Evolutionary conservation across 2,797 vertebrate species (phyloP).

Genomic region (Pangasius larnaudii): DNA sequence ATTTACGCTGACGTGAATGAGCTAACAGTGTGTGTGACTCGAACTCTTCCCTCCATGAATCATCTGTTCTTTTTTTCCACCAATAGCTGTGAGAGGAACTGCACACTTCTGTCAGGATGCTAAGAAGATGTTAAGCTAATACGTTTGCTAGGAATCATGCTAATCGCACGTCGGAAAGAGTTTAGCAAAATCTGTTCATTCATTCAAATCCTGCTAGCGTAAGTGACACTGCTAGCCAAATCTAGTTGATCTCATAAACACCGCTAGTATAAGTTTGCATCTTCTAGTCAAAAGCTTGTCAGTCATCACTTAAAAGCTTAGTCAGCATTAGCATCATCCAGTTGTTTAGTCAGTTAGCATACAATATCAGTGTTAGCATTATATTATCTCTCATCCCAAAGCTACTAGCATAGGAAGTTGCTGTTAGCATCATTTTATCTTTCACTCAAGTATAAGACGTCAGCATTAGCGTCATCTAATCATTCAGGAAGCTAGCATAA

Average conservation of each 20-base stretch:
- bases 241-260: too few species aligned
- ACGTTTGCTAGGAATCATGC: background rate
- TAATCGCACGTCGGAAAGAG: background rate
- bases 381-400: background rate
- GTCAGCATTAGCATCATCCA: background rate
- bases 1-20: slow-evolving; percentile 49
- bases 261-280: background rate
- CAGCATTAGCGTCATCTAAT: background rate
- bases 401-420: background rate
- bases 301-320: background rate
- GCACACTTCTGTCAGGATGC: background rate
- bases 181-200: background rate
- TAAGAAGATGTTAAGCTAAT: background rate
- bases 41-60: slow-evolving; percentile 26
- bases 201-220: too few species aligned
- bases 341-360: background rate
- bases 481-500: background rate
- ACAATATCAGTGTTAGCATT: background rate
- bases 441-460: background rate
- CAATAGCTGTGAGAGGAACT: too few species aligned
- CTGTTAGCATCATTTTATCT: background rate
- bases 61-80: slow-evolving; percentile 7
- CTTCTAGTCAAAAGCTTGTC: background rate
- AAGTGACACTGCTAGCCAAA: too few species aligned
- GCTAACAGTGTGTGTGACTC: slow-evolving; percentile 41